These are phyloP conservation scores for Pterocles gutturalis DNA, from an alignment of 2,113 vertebrate genomes.

Conservation along the genomic window DNA sequence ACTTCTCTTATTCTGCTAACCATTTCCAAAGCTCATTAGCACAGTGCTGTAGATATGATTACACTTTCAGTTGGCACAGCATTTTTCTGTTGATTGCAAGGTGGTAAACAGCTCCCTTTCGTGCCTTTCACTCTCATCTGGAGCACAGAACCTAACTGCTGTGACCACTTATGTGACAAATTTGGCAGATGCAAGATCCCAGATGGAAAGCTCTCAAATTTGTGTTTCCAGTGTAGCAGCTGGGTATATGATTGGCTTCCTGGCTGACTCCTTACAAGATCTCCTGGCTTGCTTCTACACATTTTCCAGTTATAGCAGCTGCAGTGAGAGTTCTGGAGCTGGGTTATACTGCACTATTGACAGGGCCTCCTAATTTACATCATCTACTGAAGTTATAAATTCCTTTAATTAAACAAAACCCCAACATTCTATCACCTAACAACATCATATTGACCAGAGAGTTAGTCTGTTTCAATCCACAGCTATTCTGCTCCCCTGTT, in stretches of 20 bases:
- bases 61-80: conserved; percentile 72
- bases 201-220: conserved; percentile 67
- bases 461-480: not conserved
- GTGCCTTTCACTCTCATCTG: conserved; percentile 76
- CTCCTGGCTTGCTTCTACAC: conserved; percentile 33
- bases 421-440: not conserved
- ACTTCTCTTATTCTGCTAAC: conserved; percentile 47
- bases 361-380: not conserved
- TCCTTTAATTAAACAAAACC: not conserved
- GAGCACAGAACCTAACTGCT: conserved; percentile 76
- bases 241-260: conserved; percentile 57
- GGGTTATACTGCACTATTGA: not conserved
- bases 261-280: conserved; percentile 51
- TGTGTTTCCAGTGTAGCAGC: conserved; percentile 62
- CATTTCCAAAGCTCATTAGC: conserved; percentile 75
- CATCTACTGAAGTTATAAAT: not conserved
- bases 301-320: conserved; percentile 10
- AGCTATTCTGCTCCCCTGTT: not conserved
- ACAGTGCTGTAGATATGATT: conserved; percentile 72
- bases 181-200: conserved; percentile 70
- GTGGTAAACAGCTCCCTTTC: conserved; percentile 76
- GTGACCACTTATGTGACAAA: conserved; percentile 75
- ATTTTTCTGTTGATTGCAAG: conserved; percentile 75
- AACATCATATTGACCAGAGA: not conserved
- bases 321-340: not conserved